Conservation (phyloP, 2,797 vertebrate species). For the Acanthis flammea region DNA sequence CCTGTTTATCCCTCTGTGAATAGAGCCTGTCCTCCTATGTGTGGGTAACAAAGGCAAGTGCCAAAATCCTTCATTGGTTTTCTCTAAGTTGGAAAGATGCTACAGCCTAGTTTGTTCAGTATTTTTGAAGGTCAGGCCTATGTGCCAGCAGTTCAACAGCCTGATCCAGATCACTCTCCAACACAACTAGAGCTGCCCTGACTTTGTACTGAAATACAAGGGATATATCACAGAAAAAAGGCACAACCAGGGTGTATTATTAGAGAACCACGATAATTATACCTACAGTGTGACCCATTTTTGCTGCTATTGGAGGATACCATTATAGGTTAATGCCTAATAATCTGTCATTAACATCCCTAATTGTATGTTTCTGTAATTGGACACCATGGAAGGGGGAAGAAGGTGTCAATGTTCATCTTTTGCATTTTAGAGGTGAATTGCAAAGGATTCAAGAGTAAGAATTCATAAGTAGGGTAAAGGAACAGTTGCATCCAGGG, state of each 20-base stretch:
- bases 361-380: slow-evolving; percentile 38
- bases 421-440: slow-evolving; percentile 15
- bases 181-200: neutral
- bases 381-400: neutral
- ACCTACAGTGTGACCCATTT: slow-evolving; percentile 34
- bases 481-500: neutral
- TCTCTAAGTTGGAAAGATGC: neutral
- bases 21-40: neutral
- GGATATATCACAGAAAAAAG: neutral
- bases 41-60: neutral
- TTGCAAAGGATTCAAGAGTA: neutral
- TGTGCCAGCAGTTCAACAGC: neutral
- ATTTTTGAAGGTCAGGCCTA: neutral
- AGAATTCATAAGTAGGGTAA: neutral
- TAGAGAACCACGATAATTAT: slow-evolving; percentile 45
- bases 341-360: slow-evolving; percentile 38
- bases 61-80: neutral
- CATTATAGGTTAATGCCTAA: slow-evolving; percentile 36
- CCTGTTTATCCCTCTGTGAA: neutral
- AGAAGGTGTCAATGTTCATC: neutral
- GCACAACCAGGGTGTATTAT: neutral
- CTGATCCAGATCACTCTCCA: neutral
- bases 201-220: neutral
- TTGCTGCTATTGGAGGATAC: slow-evolving; percentile 6
- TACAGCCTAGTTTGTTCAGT: neutral